Evolutionary conservation across 1,140 invertebrate species (phyloP).

Genomic region (Papilio helenus): DNA sequence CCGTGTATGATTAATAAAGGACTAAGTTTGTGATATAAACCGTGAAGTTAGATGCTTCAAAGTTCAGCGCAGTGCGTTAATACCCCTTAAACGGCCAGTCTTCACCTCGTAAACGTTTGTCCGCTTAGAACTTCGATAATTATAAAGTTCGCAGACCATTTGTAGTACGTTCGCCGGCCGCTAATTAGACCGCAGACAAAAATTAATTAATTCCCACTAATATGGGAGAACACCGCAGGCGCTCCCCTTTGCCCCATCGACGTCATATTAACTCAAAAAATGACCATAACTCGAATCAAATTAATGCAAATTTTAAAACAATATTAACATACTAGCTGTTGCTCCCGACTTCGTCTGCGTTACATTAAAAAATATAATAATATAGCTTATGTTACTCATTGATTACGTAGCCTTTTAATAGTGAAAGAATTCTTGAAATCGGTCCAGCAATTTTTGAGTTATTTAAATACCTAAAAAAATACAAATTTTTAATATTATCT

Average conservation of each 20-base stretch:
- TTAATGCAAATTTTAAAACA: not conserved
- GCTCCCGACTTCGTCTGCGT: too few relatives aligned
- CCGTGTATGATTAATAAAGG: slow-evolving; percentile 36
- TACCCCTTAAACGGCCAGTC: slow-evolving; percentile 39
- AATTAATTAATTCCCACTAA: slow-evolving; percentile 49
- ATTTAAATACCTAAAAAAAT: too few relatives aligned
- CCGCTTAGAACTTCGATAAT: slow-evolving; percentile 39
- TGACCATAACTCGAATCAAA: not conserved
- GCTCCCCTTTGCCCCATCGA: not conserved
- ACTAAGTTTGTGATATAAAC: slow-evolving; percentile 39
- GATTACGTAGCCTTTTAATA: too few relatives aligned
- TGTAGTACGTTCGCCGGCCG: slow-evolving; percentile 41
- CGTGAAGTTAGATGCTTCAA: slow-evolving; percentile 35
- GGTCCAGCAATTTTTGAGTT: too few relatives aligned
- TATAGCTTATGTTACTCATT: too few relatives aligned
- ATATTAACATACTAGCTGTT: too few relatives aligned
- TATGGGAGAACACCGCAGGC: slow-evolving; percentile 37
- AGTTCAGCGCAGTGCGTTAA: slow-evolving; percentile 38
- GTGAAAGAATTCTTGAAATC: too few relatives aligned
- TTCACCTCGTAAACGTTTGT: slow-evolving; percentile 40
- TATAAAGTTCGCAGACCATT: slow-evolving; percentile 48
- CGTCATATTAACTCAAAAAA: slow-evolving; percentile 16
- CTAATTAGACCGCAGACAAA: slow-evolving; percentile 49
- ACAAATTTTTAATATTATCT: too few relatives aligned
- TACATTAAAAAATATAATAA: too few relatives aligned